Evolutionary conservation across 2,797 vertebrate genomes (phyloP).

Genomic region (Sebastolobus altivelis): DNA sequence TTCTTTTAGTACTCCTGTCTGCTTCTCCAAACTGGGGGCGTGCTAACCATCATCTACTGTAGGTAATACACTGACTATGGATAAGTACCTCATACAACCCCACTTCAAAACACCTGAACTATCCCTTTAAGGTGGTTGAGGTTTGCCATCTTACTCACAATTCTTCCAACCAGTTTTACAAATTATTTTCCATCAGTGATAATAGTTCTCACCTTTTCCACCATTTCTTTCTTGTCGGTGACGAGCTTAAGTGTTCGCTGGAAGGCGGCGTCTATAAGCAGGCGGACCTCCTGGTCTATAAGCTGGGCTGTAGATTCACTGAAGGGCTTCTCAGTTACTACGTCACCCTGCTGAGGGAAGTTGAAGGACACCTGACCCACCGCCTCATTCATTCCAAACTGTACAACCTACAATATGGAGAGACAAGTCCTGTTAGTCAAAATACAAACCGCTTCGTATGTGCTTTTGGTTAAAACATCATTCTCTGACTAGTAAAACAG

Average conservation of each 20-base stretch:
- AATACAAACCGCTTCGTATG: neutral
- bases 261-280: slow-evolving; percentile 90
- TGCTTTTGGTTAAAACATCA: neutral
- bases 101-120: too few species aligned
- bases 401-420: slow-evolving; percentile 87
- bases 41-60: too few species aligned
- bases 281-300: slow-evolving; percentile 94
- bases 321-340: slow-evolving; percentile 93
- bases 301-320: slow-evolving; percentile 93
- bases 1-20: too few species aligned
- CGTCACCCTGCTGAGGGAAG: slow-evolving; percentile 89
- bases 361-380: slow-evolving; percentile 97
- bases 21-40: too few species aligned
- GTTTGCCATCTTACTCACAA: neutral
- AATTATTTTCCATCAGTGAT: neutral
- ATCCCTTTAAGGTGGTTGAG: neutral
- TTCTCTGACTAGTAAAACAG: neutral
- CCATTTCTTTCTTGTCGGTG: slow-evolving; percentile 89
- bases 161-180: neutral
- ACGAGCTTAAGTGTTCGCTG: slow-evolving; percentile 89
- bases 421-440: neutral
- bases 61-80: too few species aligned
- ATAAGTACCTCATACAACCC: too few species aligned
- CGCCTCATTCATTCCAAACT: slow-evolving; percentile 96
- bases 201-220: slow-evolving; percentile 90